Base-by-base conservation (phyloP, 1,140 invertebrate species). In the Paralvinella palmiformis region DNA sequence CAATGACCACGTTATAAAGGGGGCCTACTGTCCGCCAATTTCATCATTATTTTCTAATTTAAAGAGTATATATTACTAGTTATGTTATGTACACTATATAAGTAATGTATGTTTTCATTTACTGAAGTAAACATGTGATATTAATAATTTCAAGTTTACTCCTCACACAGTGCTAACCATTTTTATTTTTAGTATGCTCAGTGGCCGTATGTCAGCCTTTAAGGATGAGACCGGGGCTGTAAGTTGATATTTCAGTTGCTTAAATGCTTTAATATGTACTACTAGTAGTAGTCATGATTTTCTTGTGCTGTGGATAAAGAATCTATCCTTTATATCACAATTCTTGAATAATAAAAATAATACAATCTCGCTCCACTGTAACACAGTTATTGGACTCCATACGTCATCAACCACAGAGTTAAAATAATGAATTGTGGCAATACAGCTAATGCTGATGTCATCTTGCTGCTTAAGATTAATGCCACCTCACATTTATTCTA, bases 201-300 rank as follows among this genome's bases (percentile, higher is more conserved):
- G 91, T 81, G 94, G 94, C 35, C 84, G 93, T 67, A 96, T 97
- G 69, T 89, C 91, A 6, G 92, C 90, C 67, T 83, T 92, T 41
- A 85, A 87, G 72, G 95, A 98, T 86, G 92, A 96, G 79, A 91
- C 86, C 71, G 94, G 94, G 55, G 92, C 93, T 24, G 82, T 83
- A 77, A 79, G 80, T 78, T 53, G 2, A 22, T 29, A 52, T 22
- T 52, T 52, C 10, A 5, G 13, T 7, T 22, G 13, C 13, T 61
- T 33, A 32, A 37, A 29, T 52, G 5, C 45, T 27, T 65, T n/a
- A 52, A 20, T 27, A 17, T 22, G n/a, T 55, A 50, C 4, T 58
- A 50, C n/a, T n/a, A n/a, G n/a, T n/a, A n/a, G n/a, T n/a, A n/a
- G n/a, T n/a, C n/a, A n/a, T n/a, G n/a, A n/a, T n/a, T n/a, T n/a